Base-by-base conservation (phyloP, 2,113 vertebrate genomes). In the Bubo bubo region DNA sequence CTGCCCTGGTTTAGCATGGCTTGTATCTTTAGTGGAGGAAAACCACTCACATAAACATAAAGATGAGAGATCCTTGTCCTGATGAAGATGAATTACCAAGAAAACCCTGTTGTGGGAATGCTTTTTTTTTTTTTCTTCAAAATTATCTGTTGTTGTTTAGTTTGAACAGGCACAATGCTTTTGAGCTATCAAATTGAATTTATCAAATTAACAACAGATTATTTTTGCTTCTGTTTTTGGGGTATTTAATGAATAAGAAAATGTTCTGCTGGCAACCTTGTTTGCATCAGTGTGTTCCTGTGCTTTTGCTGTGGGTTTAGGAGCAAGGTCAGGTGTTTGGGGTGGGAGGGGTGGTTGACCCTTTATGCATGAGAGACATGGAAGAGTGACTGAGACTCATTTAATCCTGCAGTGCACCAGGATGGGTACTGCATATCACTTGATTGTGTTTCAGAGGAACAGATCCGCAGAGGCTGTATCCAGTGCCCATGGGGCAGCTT, bases 111-210 rank as follows among this genome's bases (percentile, higher is more conserved):
- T 90, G 67, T 74, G 68, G 87, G 55, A 88, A 63, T 52, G 66
- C 35, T 49, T 21, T n/a, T 34, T 67, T 39, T 64, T 68, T 79
- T 53, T 68, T 79, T 53, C 49, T 39, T 6, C 9, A 35, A 18
- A 20, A 64, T 63, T 93, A 73, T 97, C 75, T 59, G 45, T 71
- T 96, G 88, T 77, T 95, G 67, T 90, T 97, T 94, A 81, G 49
- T 92, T 86, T 81, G 75, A 91, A 60, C 24, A 45, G 90, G 59
- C 88, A 72, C 49, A 53, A 72, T 90, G 55, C 55, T 90, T 96
- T 87, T 90, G 92, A 77, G 64, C 86, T 92, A 11, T 49, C 56
- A 41, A 18, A 45, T 45, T 45, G 17, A 45, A 7, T 79, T 97
- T 88, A 85, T 86, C 53, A 66, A 21, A 92, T 95, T 83, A 96